Percentiles rank a stretch among this genome's conserved stretches.
Conservation (phyloP, 2,888 invertebrate genomes). For the Carabus problematicus region DNA sequence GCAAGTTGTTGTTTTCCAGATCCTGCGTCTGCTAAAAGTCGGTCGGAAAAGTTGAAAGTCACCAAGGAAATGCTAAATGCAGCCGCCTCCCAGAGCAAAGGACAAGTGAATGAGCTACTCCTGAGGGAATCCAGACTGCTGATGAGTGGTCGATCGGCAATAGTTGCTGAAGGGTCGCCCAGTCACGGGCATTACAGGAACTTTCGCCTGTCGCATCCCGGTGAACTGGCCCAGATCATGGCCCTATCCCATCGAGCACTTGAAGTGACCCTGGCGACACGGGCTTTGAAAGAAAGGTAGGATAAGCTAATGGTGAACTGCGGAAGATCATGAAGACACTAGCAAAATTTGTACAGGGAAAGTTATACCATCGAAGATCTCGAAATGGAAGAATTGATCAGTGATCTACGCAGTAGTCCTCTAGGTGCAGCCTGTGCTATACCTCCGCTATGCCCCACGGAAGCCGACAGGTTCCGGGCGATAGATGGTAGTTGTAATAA, state of each 20-base stretch:
- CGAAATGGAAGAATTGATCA: slow-evolving; percentile 58
- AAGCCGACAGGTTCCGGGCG: slow-evolving; percentile 68
- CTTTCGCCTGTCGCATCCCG: slow-evolving; percentile 53
- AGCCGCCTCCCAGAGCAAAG: slow-evolving; percentile 51
- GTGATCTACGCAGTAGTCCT: slow-evolving; percentile 58
- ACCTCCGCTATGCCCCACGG: slow-evolving; percentile 58
- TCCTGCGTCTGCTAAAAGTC: background rate
- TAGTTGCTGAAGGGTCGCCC: slow-evolving; percentile 56
- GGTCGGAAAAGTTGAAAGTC: background rate
- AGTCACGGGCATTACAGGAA: slow-evolving; percentile 59
- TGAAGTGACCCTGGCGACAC: slow-evolving; percentile 63
- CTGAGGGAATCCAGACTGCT: slow-evolving; percentile 56
- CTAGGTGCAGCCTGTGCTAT: slow-evolving; percentile 57
- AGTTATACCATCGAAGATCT: slow-evolving; percentile 59
- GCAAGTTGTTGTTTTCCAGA: background rate
- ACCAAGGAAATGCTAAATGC: slow-evolving; percentile 45
- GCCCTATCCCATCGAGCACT: slow-evolving; percentile 60
- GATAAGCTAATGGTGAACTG: background rate
- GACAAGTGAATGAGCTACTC: slow-evolving; percentile 57
- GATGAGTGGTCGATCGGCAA: slow-evolving; percentile 55
- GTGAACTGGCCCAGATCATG: slow-evolving; percentile 58
- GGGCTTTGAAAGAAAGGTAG: slow-evolving; percentile 61
- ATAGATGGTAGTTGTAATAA: slow-evolving; percentile 89
- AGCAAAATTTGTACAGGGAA: slow-evolving; percentile 52
- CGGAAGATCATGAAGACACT: too few species aligned